A percentile compares a stretch with the other conserved stretches of the same genome.
phyloP scores from a whole-genome alignment of 2,797 vertebrate species.

The Halcyon chelicuti region DNA sequence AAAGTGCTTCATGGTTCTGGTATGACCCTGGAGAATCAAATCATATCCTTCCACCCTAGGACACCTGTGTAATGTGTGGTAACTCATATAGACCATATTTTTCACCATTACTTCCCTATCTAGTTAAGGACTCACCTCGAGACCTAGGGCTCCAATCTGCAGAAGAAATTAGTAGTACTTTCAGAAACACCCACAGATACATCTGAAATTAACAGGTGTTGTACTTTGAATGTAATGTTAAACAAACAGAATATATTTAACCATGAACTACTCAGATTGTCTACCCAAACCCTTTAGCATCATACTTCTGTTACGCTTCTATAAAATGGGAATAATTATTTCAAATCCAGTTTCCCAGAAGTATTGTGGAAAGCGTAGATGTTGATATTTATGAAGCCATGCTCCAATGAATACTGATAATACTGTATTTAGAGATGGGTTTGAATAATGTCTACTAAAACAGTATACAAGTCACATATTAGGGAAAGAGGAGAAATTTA shows the following conservation, averaged over 20 bases:
- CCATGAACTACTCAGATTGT: background rate
- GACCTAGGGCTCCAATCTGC: rapidly evolving
- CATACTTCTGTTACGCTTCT: background rate
- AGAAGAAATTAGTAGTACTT: background rate
- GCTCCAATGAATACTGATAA: background rate
- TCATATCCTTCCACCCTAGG: background rate
- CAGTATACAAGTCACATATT: background rate
- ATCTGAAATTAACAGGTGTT: background rate
- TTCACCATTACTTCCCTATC: background rate
- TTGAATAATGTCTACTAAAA: background rate
- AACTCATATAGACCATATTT: background rate
- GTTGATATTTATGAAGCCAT: background rate
- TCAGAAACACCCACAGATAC: background rate
- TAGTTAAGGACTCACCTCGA: background rate
- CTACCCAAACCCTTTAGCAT: background rate
- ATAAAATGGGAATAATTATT: background rate
- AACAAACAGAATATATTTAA: background rate
- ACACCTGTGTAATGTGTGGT: background rate
- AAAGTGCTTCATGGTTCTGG: rapidly evolving
- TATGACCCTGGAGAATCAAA: rapidly evolving
- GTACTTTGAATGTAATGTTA: background rate
- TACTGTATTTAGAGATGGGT: background rate
- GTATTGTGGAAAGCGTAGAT: background rate
- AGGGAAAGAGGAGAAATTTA: background rate
- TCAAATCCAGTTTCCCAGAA: background rate